Conservation (phyloP, 92 coral and sea anemone genomes). For the Zoanthus solanderi region DNA sequence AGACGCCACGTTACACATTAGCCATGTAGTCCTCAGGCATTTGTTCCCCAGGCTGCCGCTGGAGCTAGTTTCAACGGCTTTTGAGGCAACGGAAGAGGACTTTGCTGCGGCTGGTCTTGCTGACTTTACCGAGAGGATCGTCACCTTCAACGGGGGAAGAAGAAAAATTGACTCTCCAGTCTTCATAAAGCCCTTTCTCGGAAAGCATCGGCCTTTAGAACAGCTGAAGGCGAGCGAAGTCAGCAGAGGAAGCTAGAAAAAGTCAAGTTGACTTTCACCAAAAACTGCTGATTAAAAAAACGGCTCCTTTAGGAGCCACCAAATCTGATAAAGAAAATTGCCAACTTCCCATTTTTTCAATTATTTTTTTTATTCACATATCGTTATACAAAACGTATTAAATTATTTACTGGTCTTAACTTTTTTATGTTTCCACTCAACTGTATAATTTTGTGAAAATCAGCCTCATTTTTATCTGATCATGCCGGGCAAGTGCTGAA, state of each 20-base stretch:
- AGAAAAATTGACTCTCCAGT: slow-evolving; percentile 27
- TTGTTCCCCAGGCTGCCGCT: background rate
- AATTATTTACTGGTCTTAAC: background rate
- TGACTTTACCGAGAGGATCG: background rate
- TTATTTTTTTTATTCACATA: background rate
- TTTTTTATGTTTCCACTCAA: background rate
- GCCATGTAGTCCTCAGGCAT: background rate
- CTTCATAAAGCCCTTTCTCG: background rate
- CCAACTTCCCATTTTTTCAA: background rate
- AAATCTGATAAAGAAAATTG: background rate
- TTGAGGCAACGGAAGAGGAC: slow-evolving; percentile 1
- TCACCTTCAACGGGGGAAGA: background rate
- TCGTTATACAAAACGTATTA: background rate
- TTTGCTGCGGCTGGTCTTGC: slow-evolving; percentile 11
- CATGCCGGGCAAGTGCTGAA: background rate
- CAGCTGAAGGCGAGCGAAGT: background rate
- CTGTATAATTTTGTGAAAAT: background rate
- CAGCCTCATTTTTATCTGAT: background rate
- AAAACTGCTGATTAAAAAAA: background rate
- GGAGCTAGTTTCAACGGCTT: background rate
- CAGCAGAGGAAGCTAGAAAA: background rate
- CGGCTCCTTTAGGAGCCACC: background rate
- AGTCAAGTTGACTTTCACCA: background rate
- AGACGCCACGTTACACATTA: background rate
- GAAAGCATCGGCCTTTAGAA: background rate